phyloP scores from a whole-genome alignment of 2,797 vertebrate species.

The Syngnathus acus region DNA sequence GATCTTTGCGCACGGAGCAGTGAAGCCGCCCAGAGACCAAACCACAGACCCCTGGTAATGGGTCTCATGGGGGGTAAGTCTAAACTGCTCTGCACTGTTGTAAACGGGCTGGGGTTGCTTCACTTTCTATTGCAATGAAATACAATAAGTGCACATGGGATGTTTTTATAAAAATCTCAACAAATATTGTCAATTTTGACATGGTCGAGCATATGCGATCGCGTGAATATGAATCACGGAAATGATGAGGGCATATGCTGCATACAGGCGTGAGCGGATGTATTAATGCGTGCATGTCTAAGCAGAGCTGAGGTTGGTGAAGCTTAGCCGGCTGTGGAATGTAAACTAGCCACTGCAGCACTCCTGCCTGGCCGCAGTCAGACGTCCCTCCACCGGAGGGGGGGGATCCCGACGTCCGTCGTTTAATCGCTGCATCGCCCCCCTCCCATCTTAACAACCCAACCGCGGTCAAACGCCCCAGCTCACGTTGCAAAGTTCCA shows the following conservation, averaged over 20 bases:
- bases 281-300: conserved; percentile 12
- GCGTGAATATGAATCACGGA: too few species aligned
- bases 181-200: background rate
- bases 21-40: conserved; percentile 23
- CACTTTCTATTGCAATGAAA: background rate
- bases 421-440: background rate
- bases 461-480: conserved; percentile 11
- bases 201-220: background rate
- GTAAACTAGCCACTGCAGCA: conserved; percentile 61
- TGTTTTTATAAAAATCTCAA: background rate
- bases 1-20: conserved; percentile 29
- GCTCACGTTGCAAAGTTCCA: conserved; percentile 6
- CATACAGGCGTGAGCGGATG: background rate
- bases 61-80: conserved; percentile 19
- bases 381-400: conserved; percentile 1
- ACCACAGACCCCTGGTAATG: conserved; percentile 47
- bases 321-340: conserved; percentile 50
- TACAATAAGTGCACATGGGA: background rate
- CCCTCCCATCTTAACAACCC: background rate
- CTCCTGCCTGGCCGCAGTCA: conserved; percentile 35
- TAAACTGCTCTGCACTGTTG: conserved; percentile 30
- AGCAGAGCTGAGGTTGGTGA: conserved; percentile 38
- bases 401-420: conserved; percentile 9
- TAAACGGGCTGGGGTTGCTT: conserved; percentile 29
- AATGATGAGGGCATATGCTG: conserved; percentile 2